Conservation (phyloP, 1,140 invertebrate species). For the Andricus grossulariae region DNA sequence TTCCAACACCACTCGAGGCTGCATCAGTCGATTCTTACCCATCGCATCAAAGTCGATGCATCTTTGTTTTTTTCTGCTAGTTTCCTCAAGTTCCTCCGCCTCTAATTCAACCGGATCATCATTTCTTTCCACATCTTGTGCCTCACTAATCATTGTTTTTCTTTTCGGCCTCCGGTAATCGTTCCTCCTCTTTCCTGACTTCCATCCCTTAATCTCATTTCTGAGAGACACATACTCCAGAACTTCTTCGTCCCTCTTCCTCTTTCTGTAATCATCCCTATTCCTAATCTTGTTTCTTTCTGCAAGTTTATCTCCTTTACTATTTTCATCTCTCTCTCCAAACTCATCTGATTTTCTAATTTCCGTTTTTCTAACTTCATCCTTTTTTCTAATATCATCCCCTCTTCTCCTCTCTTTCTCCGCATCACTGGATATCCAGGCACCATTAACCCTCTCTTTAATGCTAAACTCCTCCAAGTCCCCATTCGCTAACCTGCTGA, state of each 20-base stretch:
- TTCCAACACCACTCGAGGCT: conserved; percentile 70
- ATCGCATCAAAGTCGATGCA: conserved; percentile 60
- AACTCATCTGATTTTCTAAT: conserved; percentile 33
- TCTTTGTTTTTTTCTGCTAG: conserved; percentile 39
- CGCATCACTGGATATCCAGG: conserved; percentile 25
- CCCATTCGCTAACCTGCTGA: conserved; percentile 43
- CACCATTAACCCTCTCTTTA: conserved; percentile 40
- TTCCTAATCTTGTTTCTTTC: background rate
- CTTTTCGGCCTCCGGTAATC: background rate
- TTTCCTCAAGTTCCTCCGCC: conserved; percentile 28
- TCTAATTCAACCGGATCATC: conserved; percentile 41
- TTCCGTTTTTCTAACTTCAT: conserved; percentile 44
- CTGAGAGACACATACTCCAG: background rate
- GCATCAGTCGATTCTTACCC: conserved; percentile 64
- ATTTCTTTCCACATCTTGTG: conserved; percentile 33
- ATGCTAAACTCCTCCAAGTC: conserved; percentile 43
- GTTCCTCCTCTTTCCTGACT: conserved; percentile 41
- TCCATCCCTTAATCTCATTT: background rate
- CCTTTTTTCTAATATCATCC: conserved; percentile 37
- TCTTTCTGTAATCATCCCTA: background rate
- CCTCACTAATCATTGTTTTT: conserved; percentile 26
- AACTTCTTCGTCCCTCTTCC: background rate
- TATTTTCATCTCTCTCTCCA: background rate
- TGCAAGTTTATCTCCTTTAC: background rate
- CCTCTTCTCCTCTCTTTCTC: conserved; percentile 1